A percentile compares a stretch with the other conserved stretches of the same genome.
Evolutionary conservation across 2,888 invertebrate species (phyloP).

Genomic region (Epiblema foenella): DNA sequence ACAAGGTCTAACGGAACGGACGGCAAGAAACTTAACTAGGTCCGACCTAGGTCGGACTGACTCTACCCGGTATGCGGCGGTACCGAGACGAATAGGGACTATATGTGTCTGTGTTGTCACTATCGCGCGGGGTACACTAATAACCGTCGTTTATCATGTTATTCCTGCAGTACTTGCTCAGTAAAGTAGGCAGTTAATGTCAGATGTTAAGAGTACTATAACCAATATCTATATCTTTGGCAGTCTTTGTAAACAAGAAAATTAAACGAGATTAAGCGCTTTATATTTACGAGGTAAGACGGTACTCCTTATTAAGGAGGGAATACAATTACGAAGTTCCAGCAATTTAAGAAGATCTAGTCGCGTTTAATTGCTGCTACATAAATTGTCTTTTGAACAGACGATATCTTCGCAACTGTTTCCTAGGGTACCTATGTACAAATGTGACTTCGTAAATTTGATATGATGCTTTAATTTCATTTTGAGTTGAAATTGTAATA

Average conservation of each 20-base stretch:
- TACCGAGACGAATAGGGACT: too few relatives aligned
- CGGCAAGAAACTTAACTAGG: too few relatives aligned
- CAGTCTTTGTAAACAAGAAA: slow-evolving; percentile 69
- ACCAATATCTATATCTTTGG: slow-evolving; percentile 45
- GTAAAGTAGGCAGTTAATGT: slow-evolving; percentile 19
- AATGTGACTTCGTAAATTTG: background rate
- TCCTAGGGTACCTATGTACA: slow-evolving; percentile 41
- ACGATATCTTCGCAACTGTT: slow-evolving; percentile 68
- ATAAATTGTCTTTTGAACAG: slow-evolving; percentile 75
- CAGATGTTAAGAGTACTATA: slow-evolving; percentile 14
- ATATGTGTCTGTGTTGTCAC: too few relatives aligned
- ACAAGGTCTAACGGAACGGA: too few relatives aligned
- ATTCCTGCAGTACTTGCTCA: too few relatives aligned
- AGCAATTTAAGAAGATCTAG: slow-evolving; percentile 76
- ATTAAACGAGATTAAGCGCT: slow-evolving; percentile 70
- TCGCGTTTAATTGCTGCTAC: slow-evolving; percentile 72
- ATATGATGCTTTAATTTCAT: background rate
- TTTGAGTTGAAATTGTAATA: too few relatives aligned
- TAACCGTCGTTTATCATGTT: too few relatives aligned
- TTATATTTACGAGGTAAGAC: slow-evolving; percentile 75
- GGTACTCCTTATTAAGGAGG: slow-evolving; percentile 70
- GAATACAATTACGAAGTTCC: slow-evolving; percentile 77
- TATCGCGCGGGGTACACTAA: too few relatives aligned
- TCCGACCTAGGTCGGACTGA: too few relatives aligned
- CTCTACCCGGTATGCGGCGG: too few relatives aligned